Percentiles rank a stretch among this genome's conserved stretches.
phyloP scores from a whole-genome alignment of 2,888 invertebrate genomes.

The Geotrupes spiniger region DNA sequence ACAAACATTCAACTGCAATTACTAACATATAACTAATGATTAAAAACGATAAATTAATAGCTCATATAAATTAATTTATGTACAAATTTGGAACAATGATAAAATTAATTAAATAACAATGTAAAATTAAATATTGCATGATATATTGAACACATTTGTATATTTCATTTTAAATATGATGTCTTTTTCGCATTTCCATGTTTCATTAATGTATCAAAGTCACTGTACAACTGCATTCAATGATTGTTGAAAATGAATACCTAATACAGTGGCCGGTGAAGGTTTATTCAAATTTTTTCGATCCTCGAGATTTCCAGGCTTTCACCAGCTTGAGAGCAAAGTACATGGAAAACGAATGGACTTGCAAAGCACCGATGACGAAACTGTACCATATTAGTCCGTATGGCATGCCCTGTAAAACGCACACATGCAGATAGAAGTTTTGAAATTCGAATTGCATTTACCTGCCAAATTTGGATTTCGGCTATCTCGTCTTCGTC shows the following conservation, averaged over 20 bases:
- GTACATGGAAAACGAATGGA: constrained; percentile 82
- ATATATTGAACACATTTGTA: constrained; percentile 6
- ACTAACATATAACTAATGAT: too few relatives aligned
- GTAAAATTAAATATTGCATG: background rate
- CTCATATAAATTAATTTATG: too few relatives aligned
- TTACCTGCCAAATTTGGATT: constrained; percentile 73
- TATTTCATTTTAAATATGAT: too few relatives aligned
- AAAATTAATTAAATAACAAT: background rate
- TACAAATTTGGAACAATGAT: too few relatives aligned
- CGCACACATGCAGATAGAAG: too few relatives aligned
- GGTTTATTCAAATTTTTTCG: constrained; percentile 65
- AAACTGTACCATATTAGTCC: constrained; percentile 92
- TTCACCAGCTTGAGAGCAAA: constrained; percentile 79
- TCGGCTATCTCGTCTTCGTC: constrained; percentile 64
- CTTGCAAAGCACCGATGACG: constrained; percentile 80
- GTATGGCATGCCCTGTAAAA: constrained; percentile 79
- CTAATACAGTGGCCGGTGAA: background rate
- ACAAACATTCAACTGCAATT: too few relatives aligned
- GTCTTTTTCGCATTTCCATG: too few relatives aligned
- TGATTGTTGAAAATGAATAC: too few relatives aligned
- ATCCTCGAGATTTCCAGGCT: constrained; percentile 79
- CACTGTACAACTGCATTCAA: too few relatives aligned
- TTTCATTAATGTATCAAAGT: too few relatives aligned
- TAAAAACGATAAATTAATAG: too few relatives aligned
- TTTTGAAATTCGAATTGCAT: too few relatives aligned